Conservation (phyloP, 2,113 vertebrate species). For the Macquaria australasica region DNA sequence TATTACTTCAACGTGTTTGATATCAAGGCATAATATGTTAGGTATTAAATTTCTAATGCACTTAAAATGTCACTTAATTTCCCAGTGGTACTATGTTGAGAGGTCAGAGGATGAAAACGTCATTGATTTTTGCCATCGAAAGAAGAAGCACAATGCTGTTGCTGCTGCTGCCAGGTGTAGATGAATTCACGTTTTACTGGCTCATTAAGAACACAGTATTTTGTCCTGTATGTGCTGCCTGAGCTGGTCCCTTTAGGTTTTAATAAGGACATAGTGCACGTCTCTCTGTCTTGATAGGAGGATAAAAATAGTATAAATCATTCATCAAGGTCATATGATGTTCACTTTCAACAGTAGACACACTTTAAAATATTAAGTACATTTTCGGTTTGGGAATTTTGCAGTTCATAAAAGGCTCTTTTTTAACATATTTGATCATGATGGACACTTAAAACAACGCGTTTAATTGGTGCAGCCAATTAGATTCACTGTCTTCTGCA, state of each 20-base stretch:
- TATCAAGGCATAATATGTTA: neutral
- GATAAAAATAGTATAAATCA: constrained; percentile 50
- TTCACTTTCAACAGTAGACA: constrained; percentile 40
- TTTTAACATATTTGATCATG: constrained; percentile 9
- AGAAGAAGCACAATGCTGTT: constrained; percentile 31
- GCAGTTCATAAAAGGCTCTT: constrained; percentile 9
- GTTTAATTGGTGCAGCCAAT: constrained; percentile 24
- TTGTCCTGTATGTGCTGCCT: neutral
- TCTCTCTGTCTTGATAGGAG: constrained; percentile 33
- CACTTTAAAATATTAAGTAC: constrained; percentile 51
- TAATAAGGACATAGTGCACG: constrained; percentile 46
- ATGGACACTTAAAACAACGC: constrained; percentile 39
- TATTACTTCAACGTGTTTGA: constrained; percentile 22
- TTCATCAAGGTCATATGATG: constrained; percentile 58
- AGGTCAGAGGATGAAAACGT: constrained; percentile 55
- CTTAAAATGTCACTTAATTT: constrained; percentile 58
- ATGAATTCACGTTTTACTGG: neutral
- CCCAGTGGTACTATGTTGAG: constrained; percentile 39
- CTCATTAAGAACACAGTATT: constrained; percentile 44
- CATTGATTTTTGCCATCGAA: constrained; percentile 55
- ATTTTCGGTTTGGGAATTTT: constrained; percentile 26
- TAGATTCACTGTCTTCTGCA: neutral
- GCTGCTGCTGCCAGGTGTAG: constrained; percentile 10
- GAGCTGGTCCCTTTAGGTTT: constrained; percentile 13
- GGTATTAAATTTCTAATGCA: constrained; percentile 35